phyloP scores from a whole-genome alignment of 2,888 invertebrate species.

The Rhabditophanes sp. region DNA sequence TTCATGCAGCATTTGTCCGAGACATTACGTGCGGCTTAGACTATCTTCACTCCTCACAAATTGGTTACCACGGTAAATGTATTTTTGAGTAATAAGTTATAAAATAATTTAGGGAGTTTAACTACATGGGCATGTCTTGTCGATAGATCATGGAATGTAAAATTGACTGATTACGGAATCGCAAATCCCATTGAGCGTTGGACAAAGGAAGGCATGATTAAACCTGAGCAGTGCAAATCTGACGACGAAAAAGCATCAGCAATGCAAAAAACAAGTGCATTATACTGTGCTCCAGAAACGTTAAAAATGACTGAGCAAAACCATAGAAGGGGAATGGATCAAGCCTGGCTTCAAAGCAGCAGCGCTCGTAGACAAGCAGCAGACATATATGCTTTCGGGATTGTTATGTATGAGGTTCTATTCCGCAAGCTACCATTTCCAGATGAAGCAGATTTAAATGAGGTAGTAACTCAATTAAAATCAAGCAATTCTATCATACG shows the following conservation, averaged over 20 bases:
- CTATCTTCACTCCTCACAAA: slow-evolving; percentile 32
- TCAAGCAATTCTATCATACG: slow-evolving; percentile 1
- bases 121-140: slow-evolving; percentile 39
- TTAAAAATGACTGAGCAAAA: slow-evolving; percentile 30
- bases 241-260: slow-evolving; percentile 23
- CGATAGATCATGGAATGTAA: slow-evolving; percentile 42
- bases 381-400: slow-evolving; percentile 39
- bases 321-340: slow-evolving; percentile 23
- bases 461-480: no score
- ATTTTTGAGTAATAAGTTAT: no score
- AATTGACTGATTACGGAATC: slow-evolving; percentile 38
- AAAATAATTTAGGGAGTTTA: no score
- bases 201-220: slow-evolving; percentile 31
- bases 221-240: slow-evolving; percentile 29
- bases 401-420: slow-evolving; percentile 39
- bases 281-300: slow-evolving; percentile 29
- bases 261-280: slow-evolving; percentile 12
- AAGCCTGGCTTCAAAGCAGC: slow-evolving; percentile 29
- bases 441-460: slow-evolving; percentile 14
- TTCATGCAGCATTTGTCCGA: slow-evolving; percentile 85
- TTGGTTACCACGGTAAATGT: slow-evolving; percentile 41
- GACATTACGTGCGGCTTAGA: slow-evolving; percentile 61
- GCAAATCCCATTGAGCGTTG: slow-evolving; percentile 37
- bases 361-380: slow-evolving; percentile 17
- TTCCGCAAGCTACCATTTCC: slow-evolving; percentile 28